Evolutionary conservation across 2,888 invertebrate species (phyloP), one percentile per base, ranked within the genome.

Genomic region (Papilio protenor): DNA sequence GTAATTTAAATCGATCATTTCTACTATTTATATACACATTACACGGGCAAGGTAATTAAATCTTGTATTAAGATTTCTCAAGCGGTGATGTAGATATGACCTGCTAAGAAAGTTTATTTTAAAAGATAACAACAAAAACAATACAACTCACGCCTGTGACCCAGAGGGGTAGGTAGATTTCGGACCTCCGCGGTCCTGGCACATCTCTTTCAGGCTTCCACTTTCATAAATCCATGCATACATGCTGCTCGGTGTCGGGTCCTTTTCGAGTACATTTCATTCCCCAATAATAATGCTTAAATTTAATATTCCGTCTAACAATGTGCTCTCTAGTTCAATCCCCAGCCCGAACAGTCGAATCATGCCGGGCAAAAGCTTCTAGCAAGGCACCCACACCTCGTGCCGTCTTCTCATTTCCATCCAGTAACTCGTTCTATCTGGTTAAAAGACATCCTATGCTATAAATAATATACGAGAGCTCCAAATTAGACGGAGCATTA

Each of bases 391-490:
- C 45, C 27, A 23, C 45, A 69, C 66, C 45, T 45, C 66, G 40
- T 21, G 45, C 45, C 21, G 66, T 45, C 66, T 69, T 69, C 66
- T n/a, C 45, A 45, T 21, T 69, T 45, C 21, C n/a, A 21, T 69
- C 45, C 66, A 45, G 66, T 45, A 40, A 21, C 66, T 69, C 66
- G 66, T 69, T 45, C 66, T 69, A 69, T 69, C 66, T 69, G 66
- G 66, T 69, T 69, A 69, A 69, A 69, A 69, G 40, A 69, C 45
- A 69, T 69, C 66, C 45, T 45, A 45, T 45, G 66, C 66, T 69
- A 69, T 69, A 69, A 69, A 69, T 69, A 69, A 14, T 45, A 45
- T 69, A 69, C 6, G 21, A 11, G 66, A 45, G 45, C 66, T 69
- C 21, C 45, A 21, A 69, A 69, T 69, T 45, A 45, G 66, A 69